A percentile compares a stretch with the other conserved stretches of the same genome.
These are phyloP conservation scores for Ramazzottius varieornatus DNA, from an alignment of 2,888 invertebrate genomes.

Conservation along the genomic window DNA sequence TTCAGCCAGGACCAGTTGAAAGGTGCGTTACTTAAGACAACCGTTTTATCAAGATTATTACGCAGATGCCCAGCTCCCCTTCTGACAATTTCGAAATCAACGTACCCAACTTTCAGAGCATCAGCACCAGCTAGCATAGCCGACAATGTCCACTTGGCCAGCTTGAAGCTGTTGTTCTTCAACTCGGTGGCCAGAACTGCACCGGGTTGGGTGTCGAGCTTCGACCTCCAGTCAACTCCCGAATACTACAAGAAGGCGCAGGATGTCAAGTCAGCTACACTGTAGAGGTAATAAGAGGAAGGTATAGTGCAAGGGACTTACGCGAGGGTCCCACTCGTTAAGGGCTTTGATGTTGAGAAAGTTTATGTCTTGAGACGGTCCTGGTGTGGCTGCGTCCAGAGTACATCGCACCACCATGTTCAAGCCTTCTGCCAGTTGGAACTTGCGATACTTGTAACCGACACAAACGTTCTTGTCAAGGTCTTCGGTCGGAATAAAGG, in stretches of 20 bases:
- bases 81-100: background rate
- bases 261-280: background rate
- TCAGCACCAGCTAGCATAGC: slow-evolving; percentile 80
- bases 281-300: background rate
- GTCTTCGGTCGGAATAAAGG: slow-evolving; percentile 73
- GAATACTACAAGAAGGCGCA: slow-evolving; percentile 32
- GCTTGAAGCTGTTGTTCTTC: slow-evolving; percentile 94
- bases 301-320: slow-evolving; percentile 16
- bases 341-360: slow-evolving; percentile 83
- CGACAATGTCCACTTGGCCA: slow-evolving; percentile 94
- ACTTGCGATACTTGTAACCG: slow-evolving; percentile 48
- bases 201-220: slow-evolving; percentile 84
- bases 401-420: slow-evolving; percentile 77
- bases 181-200: slow-evolving; percentile 93
- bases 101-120: slow-evolving; percentile 72
- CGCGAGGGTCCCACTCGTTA: slow-evolving; percentile 94
- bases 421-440: slow-evolving; percentile 76
- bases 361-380: slow-evolving; percentile 62
- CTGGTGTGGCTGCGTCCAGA: slow-evolving; percentile 72
- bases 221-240: slow-evolving; percentile 93
- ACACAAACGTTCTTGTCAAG: slow-evolving; percentile 5
- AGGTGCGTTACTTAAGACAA: too few species aligned
- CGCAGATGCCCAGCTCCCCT: background rate
- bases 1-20: too few species aligned
- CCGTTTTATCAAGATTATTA: background rate